Percentiles rank a stretch among this genome's conserved stretches.
phyloP scores from a whole-genome alignment of 2,888 invertebrate genomes.

The Leucophenga maculata region DNA sequence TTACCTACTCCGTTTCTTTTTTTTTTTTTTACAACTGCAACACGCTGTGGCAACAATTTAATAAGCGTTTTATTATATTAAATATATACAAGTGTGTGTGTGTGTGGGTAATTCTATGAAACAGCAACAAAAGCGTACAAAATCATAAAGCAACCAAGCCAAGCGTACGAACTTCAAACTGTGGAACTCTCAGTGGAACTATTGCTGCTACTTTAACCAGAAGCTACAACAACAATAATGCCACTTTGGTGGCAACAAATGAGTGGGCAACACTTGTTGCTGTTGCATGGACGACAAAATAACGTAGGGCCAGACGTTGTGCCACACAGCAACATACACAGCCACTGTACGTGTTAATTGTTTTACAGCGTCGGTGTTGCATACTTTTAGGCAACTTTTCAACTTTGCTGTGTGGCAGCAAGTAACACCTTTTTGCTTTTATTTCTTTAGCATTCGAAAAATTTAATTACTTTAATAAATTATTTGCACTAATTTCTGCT shows the following conservation, averaged over 20 bases:
- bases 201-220: not conserved
- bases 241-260: not conserved
- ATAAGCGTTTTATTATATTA: conserved; percentile 62
- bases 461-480: not conserved
- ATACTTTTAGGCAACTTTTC: conserved; percentile 40
- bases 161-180: conserved; percentile 27
- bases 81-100: conserved; percentile 3
- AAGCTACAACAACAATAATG: not conserved
- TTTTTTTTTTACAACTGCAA: conserved; percentile 30
- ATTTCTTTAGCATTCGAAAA: not conserved
- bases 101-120: not conserved
- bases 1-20: conserved; percentile 37
- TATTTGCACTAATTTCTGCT: too few species aligned
- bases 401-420: conserved; percentile 8
- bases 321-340: too few species aligned
- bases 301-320: not conserved
- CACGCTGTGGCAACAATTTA: conserved; percentile 48
- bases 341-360: conserved; percentile 49
- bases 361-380: conserved; percentile 45
- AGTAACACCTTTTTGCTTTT: not conserved
- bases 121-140: conserved; percentile 30
- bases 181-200: not conserved
- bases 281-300: not conserved
- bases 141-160: conserved; percentile 11
- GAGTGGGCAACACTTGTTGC: conserved; percentile 45